These are phyloP conservation scores for Porites cylindrica DNA, from an alignment of 92 coral and sea anemone genomes.

Conservation along the genomic window DNA sequence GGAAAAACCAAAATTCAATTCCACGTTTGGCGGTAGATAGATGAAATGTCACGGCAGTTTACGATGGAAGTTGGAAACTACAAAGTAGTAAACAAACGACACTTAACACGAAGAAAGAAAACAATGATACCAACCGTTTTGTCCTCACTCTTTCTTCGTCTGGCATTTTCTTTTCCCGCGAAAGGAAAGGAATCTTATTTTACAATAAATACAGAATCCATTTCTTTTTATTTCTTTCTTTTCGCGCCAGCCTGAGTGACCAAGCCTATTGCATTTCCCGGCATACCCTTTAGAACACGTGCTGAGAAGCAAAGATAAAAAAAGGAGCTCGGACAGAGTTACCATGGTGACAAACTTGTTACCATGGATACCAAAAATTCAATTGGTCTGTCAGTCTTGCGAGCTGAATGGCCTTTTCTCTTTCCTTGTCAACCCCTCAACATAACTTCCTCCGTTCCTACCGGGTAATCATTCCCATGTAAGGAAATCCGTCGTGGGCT, in stretches of 20 bases:
- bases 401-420: too few species aligned
- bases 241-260: conserved; percentile 57
- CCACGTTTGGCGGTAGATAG: neutral
- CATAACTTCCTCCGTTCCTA: too few species aligned
- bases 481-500: too few species aligned
- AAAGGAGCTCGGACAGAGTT: conserved; percentile 3
- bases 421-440: too few species aligned
- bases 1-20: conserved; percentile 10
- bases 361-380: neutral
- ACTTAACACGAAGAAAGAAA: neutral
- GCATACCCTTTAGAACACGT: conserved; percentile 11
- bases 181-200: conserved; percentile 19
- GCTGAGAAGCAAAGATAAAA: neutral
- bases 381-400: neutral
- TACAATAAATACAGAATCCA: neutral
- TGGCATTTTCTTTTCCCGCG: conserved; percentile 20
- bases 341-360: conserved; percentile 10
- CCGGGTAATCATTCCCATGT: too few species aligned
- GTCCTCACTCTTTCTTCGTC: conserved; percentile 37
- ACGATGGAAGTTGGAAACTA: neutral
- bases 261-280: conserved; percentile 36
- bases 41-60: conserved; percentile 15
- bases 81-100: neutral
- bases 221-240: conserved; percentile 6
- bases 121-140: conserved; percentile 58